A percentile compares a stretch with the other conserved stretches of the same genome.
Conservation (phyloP, 2,797 vertebrate genomes). For the Myripristis jacobus region DNA sequence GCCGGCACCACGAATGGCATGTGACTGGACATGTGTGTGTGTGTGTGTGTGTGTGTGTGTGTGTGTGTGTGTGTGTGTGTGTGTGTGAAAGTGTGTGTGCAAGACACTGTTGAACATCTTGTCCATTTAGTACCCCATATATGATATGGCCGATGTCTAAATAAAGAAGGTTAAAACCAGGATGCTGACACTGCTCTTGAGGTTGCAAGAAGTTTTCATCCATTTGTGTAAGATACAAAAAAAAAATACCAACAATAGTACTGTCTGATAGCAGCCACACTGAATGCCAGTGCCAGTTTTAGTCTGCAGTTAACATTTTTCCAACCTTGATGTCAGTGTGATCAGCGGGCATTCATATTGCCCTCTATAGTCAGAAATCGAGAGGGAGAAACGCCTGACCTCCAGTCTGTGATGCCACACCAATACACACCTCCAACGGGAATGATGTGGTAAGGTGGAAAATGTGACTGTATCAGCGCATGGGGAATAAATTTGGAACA, state of each 20-base stretch:
- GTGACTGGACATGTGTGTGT: constrained; percentile 56
- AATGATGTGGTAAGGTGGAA: constrained; percentile 3
- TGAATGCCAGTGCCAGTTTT: no score
- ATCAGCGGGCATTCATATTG: no score
- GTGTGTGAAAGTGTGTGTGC: not conserved
- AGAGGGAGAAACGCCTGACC: constrained; percentile 14
- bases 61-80: not conserved
- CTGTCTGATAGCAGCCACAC: no score
- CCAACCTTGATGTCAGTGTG: no score
- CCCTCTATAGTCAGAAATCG: not conserved
- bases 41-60: constrained; percentile 25
- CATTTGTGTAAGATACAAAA: no score
- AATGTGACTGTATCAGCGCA: not conserved
- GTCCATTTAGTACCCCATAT: not conserved
- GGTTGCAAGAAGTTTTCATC: no score
- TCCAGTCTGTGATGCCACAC: not conserved
- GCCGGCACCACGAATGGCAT: constrained; percentile 43
- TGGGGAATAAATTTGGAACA: not conserved
- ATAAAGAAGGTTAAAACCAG: no score
- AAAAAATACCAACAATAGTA: no score
- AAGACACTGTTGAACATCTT: constrained; percentile 1
- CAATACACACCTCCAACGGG: not conserved
- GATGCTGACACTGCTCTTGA: no score
- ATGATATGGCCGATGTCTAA: no score
- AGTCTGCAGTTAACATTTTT: no score